Conservation (phyloP, 2,888 invertebrate genomes). For the Mythimna albipuncta region DNA sequence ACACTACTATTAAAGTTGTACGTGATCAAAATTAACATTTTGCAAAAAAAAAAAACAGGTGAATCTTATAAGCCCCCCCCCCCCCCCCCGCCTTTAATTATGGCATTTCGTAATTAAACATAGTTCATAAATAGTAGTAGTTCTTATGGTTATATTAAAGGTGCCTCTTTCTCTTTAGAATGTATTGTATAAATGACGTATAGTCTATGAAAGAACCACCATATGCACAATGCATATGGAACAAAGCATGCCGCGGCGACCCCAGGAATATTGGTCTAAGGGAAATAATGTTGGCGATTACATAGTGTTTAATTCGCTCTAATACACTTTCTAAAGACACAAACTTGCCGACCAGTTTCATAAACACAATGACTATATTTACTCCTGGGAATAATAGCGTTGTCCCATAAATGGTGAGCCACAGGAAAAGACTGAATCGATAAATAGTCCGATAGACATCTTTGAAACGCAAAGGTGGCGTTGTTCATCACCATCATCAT, state of each 20-base stretch:
- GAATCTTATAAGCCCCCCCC: neutral
- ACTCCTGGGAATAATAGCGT: slow-evolving; percentile 10
- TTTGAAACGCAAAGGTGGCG: neutral
- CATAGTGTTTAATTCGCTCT: neutral
- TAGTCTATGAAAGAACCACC: neutral
- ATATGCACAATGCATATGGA: no score
- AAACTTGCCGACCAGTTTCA: neutral
- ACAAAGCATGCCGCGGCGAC: neutral
- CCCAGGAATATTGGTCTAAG: neutral
- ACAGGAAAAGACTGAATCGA: slow-evolving; percentile 15
- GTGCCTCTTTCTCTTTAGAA: no score
- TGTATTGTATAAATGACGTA: no score
- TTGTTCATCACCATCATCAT: no score
- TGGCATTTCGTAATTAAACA: no score
- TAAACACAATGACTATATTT: neutral
- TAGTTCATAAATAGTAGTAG: no score
- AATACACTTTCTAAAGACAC: slow-evolving; percentile 9
- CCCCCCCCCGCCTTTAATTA: no score
- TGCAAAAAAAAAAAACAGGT: neutral
- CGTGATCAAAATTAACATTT: no score
- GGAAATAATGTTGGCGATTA: neutral
- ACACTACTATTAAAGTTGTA: no score
- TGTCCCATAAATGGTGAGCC: slow-evolving; percentile 2
- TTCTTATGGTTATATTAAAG: no score
- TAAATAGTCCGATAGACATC: neutral